Percentiles rank a stretch among this genome's conserved stretches.
Conservation (phyloP, 2,113 vertebrate species). For the Scalopus aquaticus region DNA sequence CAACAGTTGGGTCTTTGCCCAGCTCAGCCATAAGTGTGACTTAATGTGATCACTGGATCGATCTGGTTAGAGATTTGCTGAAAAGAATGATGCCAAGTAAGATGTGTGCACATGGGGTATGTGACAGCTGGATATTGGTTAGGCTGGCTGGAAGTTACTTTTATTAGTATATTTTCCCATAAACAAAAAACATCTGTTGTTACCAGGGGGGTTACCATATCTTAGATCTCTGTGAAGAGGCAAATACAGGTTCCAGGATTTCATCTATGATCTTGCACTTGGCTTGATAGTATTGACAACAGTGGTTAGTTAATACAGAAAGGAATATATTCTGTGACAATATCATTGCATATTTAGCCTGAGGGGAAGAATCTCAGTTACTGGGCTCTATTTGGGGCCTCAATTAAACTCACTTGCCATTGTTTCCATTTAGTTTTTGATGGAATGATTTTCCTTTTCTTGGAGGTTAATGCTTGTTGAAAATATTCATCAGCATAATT, state of each 20-base stretch:
- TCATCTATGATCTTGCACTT: neutral
- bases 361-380: neutral
- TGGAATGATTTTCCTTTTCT: neutral
- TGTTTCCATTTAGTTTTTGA: neutral
- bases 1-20: neutral
- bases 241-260: neutral
- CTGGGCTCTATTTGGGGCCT: neutral
- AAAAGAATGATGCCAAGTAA: neutral
- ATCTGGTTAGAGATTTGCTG: neutral
- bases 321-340: neutral
- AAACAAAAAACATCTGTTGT: neutral
- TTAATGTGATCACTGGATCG: neutral
- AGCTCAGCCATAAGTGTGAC: neutral
- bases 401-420: neutral
- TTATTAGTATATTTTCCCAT: neutral
- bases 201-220: neutral
- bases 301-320: neutral
- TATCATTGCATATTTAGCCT: neutral
- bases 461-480: neutral
- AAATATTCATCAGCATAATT: constrained; percentile 43
- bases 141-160: neutral
- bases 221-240: neutral
- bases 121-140: neutral
- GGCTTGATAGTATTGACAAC: neutral
- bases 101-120: neutral